Evolutionary conservation across 1,140 invertebrate genomes (phyloP), one percentile per base, ranked within the genome.

Genomic region (Cydia splendana): DNA sequence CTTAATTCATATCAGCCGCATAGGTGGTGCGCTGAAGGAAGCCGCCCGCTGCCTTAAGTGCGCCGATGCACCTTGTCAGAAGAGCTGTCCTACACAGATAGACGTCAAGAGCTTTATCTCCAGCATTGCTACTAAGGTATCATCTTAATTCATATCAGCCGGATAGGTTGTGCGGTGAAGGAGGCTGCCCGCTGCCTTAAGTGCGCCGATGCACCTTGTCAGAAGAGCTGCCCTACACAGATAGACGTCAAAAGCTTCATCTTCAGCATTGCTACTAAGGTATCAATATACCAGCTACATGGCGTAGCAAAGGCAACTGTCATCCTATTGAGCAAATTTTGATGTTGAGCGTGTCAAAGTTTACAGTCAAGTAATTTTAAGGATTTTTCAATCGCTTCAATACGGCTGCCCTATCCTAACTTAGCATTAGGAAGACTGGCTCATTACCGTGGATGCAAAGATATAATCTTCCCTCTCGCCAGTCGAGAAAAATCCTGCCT

Each of bases 221-320:
- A 99, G 93, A 99, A 99, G 92, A 98, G 97, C 5, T 99, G 99
- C 86, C 99, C 99, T 0, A 99, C 99, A 0, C 98, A 99, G 91
- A 92, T 99, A 45, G 99, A 99, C 87, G 96, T 99, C 71, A 99
- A 99, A 91, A 95, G 96, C 38, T 99, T 99, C 87, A 99, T 99
- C 69, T 98, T 97, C 0, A 98, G 97, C 85, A 99, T 99, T 84
- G 95, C 98, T 48, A 99, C 98, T 88, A 99, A 98, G 95, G 97
- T 97, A 62, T 24, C 24, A 24, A 24, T 24, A 24, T 24, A 24
- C 24, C 24, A 24, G 24, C 24, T 24, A 24, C 24, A 24, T 24
- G 24, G 24, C 24, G 24, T 24, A 24, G 24, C 24, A 24, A 24
- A 24, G 0, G 24, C 24, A 24, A 24, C 24, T 24, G 24, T 2